Evolutionary conservation across 2,797 vertebrate genomes (phyloP), one percentile per base, ranked within the genome.

Genomic region (Nannoperca obscura): DNA sequence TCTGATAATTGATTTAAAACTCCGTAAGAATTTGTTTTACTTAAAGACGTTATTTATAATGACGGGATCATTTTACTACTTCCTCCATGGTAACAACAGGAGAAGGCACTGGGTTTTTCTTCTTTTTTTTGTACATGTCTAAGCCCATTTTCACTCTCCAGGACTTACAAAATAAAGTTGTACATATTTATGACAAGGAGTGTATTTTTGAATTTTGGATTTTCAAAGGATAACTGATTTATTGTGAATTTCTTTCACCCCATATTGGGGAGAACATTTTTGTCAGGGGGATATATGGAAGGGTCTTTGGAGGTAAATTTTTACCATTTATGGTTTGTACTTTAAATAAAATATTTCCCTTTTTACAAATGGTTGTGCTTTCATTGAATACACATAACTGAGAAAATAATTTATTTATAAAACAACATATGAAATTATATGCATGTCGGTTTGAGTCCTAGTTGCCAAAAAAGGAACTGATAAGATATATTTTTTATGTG

Each of bases 321-420:
- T 85, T 92, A 91, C 86, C 85, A 89, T 88, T 90, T 90, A 88
- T 36, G 59, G 86, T 95, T 95, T 95, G 89, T 93, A 92, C 87
- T 91, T 93, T 80, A 67, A 94, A 94, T 93, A 93, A 93, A 94
- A 81, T 69, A 83, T 83, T 86, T 89, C 71, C 55, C 84, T 92
- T 94, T 94, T 90, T 89, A 93, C 46, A 91, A 46, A 61, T 19
- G 3, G 40, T 49, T 62, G 65, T 54, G 54, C 27, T 81, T 69
- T 90, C 60, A 85, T 71, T 87, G 53, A 80, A 76, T 65, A 71
- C 73, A 77, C 57, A 30, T 71, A 50, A 50, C 46, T 92, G 86
- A 64, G 86, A 93, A 94, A 94, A 96, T 94, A 94, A 95, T 95
- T 95, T 95, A 95, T 95, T 95, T 92, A 89, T 53, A 92, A 95